phyloP scores from a whole-genome alignment of 2,113 vertebrate genomes.

The Toxotes jaculatrix region DNA sequence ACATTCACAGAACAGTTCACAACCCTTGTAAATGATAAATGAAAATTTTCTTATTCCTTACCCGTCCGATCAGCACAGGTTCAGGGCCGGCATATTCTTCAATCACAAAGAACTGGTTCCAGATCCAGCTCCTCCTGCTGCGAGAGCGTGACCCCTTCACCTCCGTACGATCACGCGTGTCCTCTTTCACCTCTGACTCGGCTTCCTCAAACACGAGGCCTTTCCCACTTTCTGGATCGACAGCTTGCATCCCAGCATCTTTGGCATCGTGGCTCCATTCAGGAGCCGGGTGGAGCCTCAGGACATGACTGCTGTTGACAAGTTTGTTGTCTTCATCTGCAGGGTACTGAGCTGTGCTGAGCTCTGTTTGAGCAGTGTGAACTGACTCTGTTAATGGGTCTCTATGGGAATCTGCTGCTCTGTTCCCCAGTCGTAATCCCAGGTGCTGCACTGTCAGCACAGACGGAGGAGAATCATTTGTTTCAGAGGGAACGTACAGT shows the following conservation, averaged over 20 bases:
- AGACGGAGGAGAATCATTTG: conserved; percentile 66
- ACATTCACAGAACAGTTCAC: conserved; percentile 59
- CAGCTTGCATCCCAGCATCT: conserved; percentile 42
- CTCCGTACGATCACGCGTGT: conserved; percentile 37
- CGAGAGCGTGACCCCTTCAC: conserved; percentile 83
- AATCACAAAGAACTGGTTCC: conserved; percentile 97
- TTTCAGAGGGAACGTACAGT: conserved; percentile 59
- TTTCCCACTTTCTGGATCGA: conserved; percentile 52
- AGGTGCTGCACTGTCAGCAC: conserved; percentile 75
- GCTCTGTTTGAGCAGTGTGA: conserved; percentile 68
- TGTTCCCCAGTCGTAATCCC: conserved; percentile 60
- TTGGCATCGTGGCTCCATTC: conserved; percentile 59
- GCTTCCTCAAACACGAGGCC: conserved; percentile 85
- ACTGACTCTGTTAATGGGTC: conserved; percentile 75
- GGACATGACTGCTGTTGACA: conserved; percentile 80
- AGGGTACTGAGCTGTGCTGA: conserved; percentile 71
- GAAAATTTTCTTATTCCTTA: conserved; percentile 77
- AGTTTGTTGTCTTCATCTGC: conserved; percentile 70
- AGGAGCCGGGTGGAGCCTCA: conserved; percentile 82
- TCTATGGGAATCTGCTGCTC: conserved; percentile 70
- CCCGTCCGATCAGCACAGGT: conserved; percentile 94
- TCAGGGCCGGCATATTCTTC: conserved; percentile 93
- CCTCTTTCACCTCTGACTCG: conserved; percentile 60
- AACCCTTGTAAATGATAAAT: conserved; percentile 60
- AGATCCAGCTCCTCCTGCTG: conserved; percentile 93